Conservation (phyloP, 2,888 invertebrate genomes). For the Archips crataeganus region DNA sequence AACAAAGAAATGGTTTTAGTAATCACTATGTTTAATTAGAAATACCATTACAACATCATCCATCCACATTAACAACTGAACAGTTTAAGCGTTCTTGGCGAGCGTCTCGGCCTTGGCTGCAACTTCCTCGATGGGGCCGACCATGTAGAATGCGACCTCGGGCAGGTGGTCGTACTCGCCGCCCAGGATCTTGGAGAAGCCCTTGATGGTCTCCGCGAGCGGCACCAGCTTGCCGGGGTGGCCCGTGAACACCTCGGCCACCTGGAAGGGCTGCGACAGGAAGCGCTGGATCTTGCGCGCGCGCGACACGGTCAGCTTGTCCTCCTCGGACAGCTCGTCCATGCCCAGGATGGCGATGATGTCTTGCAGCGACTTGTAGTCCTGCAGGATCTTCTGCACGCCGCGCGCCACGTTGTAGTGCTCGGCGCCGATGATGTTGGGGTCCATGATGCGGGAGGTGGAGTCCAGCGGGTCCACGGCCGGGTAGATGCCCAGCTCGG, state of each 20-base stretch:
- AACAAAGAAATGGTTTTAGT: constrained; percentile 24
- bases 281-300: constrained; percentile 98
- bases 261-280: constrained; percentile 97
- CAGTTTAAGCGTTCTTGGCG: constrained; percentile 87
- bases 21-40: constrained; percentile 67
- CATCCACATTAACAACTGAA: constrained; percentile 51
- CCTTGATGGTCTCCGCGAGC: constrained; percentile 94
- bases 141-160: constrained; percentile 97
- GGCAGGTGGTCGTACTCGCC: constrained; percentile 94
- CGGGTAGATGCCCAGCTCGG: constrained; percentile 97
- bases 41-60: constrained; percentile 60
- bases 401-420: constrained; percentile 96
- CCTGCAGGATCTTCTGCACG: constrained; percentile 96
- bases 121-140: constrained; percentile 96
- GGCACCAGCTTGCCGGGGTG: constrained; percentile 96
- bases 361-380: constrained; percentile 91
- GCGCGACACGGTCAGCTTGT: constrained; percentile 95
- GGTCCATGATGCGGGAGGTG: constrained; percentile 97
- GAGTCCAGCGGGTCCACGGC: constrained; percentile 98
- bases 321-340: constrained; percentile 96
- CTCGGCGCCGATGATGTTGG: constrained; percentile 95
- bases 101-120: constrained; percentile 93
- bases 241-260: constrained; percentile 98
- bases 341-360: constrained; percentile 97
- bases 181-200: constrained; percentile 91